Base-by-base conservation (phyloP, 2,888 invertebrate species). In the Creontiades dilutus region DNA sequence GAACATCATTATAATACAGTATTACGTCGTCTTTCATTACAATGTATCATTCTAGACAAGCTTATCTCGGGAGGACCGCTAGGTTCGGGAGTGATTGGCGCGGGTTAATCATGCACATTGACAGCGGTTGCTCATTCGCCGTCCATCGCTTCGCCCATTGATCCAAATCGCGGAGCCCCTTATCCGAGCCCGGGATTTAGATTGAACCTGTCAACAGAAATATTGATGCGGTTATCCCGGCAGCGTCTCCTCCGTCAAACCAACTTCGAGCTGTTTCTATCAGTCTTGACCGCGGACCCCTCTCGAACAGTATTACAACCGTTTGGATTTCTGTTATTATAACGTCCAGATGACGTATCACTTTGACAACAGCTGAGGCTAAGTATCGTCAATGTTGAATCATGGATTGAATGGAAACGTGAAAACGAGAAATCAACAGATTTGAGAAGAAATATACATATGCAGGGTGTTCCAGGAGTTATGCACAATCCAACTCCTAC, bases 161-260 rank as follows among this genome's bases (percentile, higher is more conserved):
- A 23, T 68, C 68, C 23, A 12, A 68, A 68, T 68, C 68, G 23
- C 19, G 19, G 23, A 11, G 27, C 48, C 82, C 27, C 48, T 82
- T 82, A 48, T 82, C 82, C 52, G 48, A 4, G 3, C 27, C 52
- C 3, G 2, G 16, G 82, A 82, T 82, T 48, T 82, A 82, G 82
- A 82, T 82, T 82, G 82, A 52, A 82, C 82, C 82, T 82, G 82
- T 82, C 82, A n/a, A 68, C 23, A 82, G 82, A 48, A 46, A 48
- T 82, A 82, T 82, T 82, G 82, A 82, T 82, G 82, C 19, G 47
- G 47, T 19, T 23, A 5, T 23, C 23, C 68, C 68, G 12, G n/a
- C 23, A 23, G 12, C 68, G 23, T 68, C 68, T 68, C 23, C 23
- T 19, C 68, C 12, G 23, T 68, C 23, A 68, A 23, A 68, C 68